Percentiles rank a stretch among this genome's conserved stretches.
Conservation (phyloP, 2,888 invertebrate species). For the Chymomyza amoena region DNA sequence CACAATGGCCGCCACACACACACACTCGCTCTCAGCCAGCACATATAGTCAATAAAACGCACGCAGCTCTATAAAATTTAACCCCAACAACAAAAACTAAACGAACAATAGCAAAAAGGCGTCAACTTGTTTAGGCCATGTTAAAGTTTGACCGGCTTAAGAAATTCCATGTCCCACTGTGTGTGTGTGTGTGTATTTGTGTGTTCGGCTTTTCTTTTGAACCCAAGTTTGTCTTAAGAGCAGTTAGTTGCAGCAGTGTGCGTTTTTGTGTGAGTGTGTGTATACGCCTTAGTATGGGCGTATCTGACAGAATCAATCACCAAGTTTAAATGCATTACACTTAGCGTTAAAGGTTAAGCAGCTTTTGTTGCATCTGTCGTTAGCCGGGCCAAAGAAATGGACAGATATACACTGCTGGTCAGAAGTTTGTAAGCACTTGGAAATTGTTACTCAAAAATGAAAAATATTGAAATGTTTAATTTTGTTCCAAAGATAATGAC, state of each 20-base stretch:
- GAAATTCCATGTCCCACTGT: background rate
- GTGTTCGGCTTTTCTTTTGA: background rate
- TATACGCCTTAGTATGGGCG: background rate
- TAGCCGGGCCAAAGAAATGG: too few species aligned
- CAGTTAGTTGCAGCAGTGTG: constrained; percentile 60
- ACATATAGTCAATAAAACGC: constrained; percentile 67
- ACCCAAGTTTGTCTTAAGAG: constrained; percentile 24
- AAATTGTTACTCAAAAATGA: too few species aligned
- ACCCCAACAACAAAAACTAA: constrained; percentile 33
- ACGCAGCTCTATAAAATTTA: constrained; percentile 65
- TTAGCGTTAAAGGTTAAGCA: constrained; percentile 68
- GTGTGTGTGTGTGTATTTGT: background rate
- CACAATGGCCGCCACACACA: constrained; percentile 57
- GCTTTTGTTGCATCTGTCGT: constrained; percentile 57
- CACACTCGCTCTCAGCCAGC: constrained; percentile 14
- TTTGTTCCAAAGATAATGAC: background rate
- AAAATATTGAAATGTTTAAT: too few species aligned
- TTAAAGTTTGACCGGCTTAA: constrained; percentile 5
- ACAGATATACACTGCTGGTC: too few species aligned
- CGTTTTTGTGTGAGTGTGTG: too few species aligned
- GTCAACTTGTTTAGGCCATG: background rate
- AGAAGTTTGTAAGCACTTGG: too few species aligned
- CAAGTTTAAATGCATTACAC: constrained; percentile 69
- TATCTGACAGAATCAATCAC: constrained; percentile 55
- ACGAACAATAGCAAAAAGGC: background rate